Base-by-base conservation (phyloP, 2,113 vertebrate species). In the Pluvianellus socialis region DNA sequence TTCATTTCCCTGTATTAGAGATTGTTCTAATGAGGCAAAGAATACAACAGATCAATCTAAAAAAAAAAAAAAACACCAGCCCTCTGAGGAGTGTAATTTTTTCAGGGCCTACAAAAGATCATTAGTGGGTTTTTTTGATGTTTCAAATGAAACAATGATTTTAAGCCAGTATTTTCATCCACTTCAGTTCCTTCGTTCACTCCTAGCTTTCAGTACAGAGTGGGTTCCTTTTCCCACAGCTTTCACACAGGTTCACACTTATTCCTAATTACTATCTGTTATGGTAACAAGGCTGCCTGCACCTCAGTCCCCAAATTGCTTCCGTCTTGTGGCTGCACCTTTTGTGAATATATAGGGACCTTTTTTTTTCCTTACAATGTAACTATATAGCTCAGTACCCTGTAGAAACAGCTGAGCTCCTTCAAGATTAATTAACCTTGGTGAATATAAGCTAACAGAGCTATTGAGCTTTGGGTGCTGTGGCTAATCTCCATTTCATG, bases 351-450 rank as follows among this genome's bases (percentile, higher is more conserved):
- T 56, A 66, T 67, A 56, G 16, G 13, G 50, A 75, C 23, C 14
- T 20, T 47, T 68, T 73, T 82, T 86, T 82, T 86, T 17, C 71
- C 62, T 75, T 71, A 42, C 26, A 35, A 5, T 72, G 32, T 42
- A 67, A 52, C 32, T 42, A 19, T 61, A 40, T 24, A 71, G 33
- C 42, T 89, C 81, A 70, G n/a, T 61, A 30, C 44, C 52, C 72
- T 56, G 56, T 42, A 79, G 56, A 75, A 92, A 74, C 24, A 87
- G 62, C 56, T 50, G 72, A 79, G 62, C 62, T 90, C 66, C 82
- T 90, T 92, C 77, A 80, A 42, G 77, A 87, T 94, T 90, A 92
- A 94, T 96, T 94, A 94, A 96, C 82, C 82, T 90, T 71, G 47
- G 52, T 80, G 86, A 79, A 67, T 92, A 75, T 66, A 87, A 75